Evolutionary conservation across 2,888 invertebrate species (phyloP).

Genomic region (Balanococcus diminutus): DNA sequence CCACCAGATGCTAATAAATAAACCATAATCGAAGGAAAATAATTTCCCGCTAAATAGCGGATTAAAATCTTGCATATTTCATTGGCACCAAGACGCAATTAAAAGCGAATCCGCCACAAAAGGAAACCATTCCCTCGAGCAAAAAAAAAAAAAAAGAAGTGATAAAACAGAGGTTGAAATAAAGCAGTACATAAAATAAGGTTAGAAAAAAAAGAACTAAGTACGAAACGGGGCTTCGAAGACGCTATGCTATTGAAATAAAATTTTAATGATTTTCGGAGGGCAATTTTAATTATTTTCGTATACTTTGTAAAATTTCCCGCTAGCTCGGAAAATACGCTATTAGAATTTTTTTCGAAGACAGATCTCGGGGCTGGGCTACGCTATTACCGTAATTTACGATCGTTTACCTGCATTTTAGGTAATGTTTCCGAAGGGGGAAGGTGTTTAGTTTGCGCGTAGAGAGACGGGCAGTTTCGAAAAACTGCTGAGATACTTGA

Average conservation of each 20-base stretch:
- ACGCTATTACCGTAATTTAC: conserved; percentile 30
- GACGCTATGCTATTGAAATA: conserved; percentile 10
- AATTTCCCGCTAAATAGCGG: neutral
- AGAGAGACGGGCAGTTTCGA: neutral
- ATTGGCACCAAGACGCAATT: neutral
- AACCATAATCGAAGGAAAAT: conserved; percentile 4
- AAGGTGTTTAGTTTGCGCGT: too few species aligned
- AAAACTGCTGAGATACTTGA: conserved; percentile 45
- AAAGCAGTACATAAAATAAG: neutral
- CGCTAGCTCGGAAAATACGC: neutral
- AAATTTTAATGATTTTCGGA: conserved; percentile 26
- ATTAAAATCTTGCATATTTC: conserved; percentile 27
- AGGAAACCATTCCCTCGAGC: neutral
- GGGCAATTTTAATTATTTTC: conserved; percentile 27
- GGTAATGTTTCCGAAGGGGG: neutral
- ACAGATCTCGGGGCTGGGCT: neutral
- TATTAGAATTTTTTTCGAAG: neutral
- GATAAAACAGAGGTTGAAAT: neutral
- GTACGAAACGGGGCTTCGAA: neutral
- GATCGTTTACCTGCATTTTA: neutral
- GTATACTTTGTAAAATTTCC: neutral
- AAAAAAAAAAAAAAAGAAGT: too few species aligned
- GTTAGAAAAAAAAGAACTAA: neutral
- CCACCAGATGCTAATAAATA: neutral
- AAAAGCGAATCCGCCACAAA: neutral